Conservation (phyloP, 2,797 vertebrate species). For the Falco peregrinus region DNA sequence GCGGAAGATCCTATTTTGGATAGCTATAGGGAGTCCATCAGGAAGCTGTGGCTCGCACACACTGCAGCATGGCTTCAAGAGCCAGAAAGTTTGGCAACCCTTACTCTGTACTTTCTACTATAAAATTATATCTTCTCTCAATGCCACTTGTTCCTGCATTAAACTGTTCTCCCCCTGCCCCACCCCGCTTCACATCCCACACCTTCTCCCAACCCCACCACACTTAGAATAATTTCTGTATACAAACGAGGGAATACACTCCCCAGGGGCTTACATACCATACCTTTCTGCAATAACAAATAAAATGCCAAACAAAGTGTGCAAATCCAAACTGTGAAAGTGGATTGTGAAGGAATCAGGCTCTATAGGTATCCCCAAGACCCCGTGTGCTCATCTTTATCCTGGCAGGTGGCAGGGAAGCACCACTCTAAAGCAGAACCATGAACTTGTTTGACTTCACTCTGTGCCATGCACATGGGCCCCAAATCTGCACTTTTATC, state of each 20-base stretch:
- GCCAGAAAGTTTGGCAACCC: not conserved
- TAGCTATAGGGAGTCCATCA: not conserved
- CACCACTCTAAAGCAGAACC: not conserved
- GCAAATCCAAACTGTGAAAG: not conserved
- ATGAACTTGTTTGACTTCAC: not conserved
- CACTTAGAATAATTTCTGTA: not conserved
- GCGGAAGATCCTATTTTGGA: not conserved
- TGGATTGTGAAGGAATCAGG: not conserved
- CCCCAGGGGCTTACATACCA: not conserved
- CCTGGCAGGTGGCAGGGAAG: not conserved
- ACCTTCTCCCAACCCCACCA: not conserved
- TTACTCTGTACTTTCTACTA: not conserved
- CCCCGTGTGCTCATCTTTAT: not conserved
- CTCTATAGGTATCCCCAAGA: not conserved
- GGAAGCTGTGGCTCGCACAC: not conserved
- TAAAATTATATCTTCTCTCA: not conserved
- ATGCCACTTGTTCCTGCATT: not conserved
- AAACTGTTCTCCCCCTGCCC: not conserved
- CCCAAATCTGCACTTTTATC: not conserved
- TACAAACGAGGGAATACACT: not conserved
- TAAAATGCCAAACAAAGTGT: not conserved
- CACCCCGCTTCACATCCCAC: not conserved
- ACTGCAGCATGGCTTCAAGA: not conserved
- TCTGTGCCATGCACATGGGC: not conserved
- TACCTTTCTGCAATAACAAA: not conserved